A percentile compares a stretch with the other conserved stretches of the same genome.
Conservation (phyloP, 1,140 invertebrate genomes). For the Brachionus rubens region DNA sequence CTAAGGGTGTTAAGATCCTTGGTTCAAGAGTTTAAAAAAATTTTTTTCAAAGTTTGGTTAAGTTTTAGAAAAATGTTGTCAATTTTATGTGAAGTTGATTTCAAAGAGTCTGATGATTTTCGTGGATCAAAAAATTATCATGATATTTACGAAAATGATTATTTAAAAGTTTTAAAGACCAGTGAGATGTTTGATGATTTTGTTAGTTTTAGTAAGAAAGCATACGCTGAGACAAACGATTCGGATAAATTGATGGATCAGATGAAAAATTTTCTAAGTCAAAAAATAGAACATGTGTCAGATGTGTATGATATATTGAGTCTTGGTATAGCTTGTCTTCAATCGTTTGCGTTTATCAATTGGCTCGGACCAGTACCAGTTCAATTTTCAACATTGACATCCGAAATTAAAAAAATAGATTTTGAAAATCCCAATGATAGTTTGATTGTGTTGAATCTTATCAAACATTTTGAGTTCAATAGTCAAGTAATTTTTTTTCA, state of each 20-base stretch:
- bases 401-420: constrained; percentile 45
- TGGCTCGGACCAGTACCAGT: constrained; percentile 70
- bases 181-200: not conserved
- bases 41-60: not conserved
- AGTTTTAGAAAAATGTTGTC: constrained; percentile 34
- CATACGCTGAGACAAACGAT: not conserved
- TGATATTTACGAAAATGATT: not conserved
- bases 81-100: constrained; percentile 31
- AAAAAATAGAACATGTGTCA: not conserved
- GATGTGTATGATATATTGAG: constrained; percentile 53
- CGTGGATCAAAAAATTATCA: not conserved
- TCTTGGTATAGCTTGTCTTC: constrained; percentile 65
- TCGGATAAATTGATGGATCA: too few species aligned
- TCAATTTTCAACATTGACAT: constrained; percentile 47
- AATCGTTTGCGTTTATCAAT: constrained; percentile 74
- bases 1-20: constrained; percentile 21
- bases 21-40: not conserved
- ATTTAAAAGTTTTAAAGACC: not conserved
- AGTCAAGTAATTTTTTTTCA: constrained; percentile 47
- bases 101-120: constrained; percentile 14
- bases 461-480: constrained; percentile 29
- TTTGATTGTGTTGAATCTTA: not conserved
- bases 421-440: not conserved
- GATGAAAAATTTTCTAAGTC: not conserved
- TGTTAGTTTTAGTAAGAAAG: not conserved